Evolutionary conservation across 1,140 invertebrate genomes (phyloP).

Genomic region (Bombus terrestris): DNA sequence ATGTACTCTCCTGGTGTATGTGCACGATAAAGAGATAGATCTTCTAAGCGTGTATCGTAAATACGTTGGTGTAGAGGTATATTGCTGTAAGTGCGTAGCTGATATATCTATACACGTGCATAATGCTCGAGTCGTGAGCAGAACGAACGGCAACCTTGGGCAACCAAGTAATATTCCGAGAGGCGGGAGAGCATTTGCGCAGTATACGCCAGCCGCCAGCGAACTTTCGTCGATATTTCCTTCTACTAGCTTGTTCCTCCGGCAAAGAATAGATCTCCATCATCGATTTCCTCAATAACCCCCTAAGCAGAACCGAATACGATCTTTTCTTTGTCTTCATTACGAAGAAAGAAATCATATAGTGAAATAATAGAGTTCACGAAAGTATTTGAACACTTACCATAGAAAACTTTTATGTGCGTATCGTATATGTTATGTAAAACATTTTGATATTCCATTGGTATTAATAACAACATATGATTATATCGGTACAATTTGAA

Average conservation of each 20-base stretch:
- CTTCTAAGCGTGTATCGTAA: constrained; percentile 3
- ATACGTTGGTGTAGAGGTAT: neutral
- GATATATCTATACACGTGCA: constrained; percentile 34
- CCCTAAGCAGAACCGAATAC: neutral
- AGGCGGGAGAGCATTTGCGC: constrained; percentile 61
- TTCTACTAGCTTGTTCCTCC: neutral
- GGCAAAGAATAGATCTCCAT: neutral
- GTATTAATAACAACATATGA: no score
- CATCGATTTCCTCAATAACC: neutral
- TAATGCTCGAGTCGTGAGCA: constrained; percentile 53
- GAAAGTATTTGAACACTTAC: no score
- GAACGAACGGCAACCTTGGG: constrained; percentile 61
- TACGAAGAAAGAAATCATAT: neutral
- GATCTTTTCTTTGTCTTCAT: neutral
- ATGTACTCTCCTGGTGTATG: neutral
- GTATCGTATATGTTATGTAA: no score
- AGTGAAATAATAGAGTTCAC: no score
- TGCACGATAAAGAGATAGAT: neutral
- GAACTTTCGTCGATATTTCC: constrained; percentile 58
- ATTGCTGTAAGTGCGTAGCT: neutral
- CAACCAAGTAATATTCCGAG: constrained; percentile 65
- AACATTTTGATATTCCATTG: no score
- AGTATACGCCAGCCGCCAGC: constrained; percentile 25
- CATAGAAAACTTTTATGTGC: no score
- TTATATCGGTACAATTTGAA: no score